Percentiles rank a stretch among this genome's conserved stretches.
Evolutionary conservation across 2,888 invertebrate genomes (phyloP).

Genomic region (Nomada fucata): DNA sequence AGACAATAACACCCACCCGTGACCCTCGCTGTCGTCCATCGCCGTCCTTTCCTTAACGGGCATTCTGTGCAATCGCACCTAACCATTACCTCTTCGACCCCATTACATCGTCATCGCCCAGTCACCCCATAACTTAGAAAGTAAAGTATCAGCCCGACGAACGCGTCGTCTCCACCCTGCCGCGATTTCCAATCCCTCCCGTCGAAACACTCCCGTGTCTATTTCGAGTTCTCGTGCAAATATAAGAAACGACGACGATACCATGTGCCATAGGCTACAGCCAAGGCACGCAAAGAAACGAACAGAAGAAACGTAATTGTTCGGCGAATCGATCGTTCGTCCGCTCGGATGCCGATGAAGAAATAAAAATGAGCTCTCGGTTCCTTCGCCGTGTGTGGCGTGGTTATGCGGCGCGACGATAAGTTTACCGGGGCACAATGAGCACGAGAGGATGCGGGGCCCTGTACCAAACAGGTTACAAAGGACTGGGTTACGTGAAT

Average conservation of each 20-base stretch:
- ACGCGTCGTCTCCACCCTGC: no score
- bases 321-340: constrained; percentile 30
- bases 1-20: no score
- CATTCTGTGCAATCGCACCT: no score
- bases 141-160: no score
- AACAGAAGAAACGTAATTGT: constrained; percentile 16
- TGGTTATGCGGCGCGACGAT: constrained; percentile 44
- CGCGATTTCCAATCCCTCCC: no score
- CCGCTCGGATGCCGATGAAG: constrained; percentile 31
- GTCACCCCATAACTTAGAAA: no score
- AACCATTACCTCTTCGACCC: no score
- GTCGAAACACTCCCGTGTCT: no score
- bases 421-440: constrained; percentile 51
- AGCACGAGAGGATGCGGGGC: constrained; percentile 61
- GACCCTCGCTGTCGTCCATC: no score
- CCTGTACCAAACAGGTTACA: constrained; percentile 63
- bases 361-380: constrained; percentile 37
- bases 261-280: constrained; percentile 7
- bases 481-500: constrained; percentile 69
- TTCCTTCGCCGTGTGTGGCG: constrained; percentile 34
- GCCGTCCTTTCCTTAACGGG: no score
- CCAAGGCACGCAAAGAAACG: background rate
- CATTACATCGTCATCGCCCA: no score
- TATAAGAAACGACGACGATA: constrained; percentile 16
- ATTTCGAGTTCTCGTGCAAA: background rate